These are phyloP conservation scores for Exocentrus adspersus DNA, from an alignment of 2,888 invertebrate species.

Conservation along the genomic window DNA sequence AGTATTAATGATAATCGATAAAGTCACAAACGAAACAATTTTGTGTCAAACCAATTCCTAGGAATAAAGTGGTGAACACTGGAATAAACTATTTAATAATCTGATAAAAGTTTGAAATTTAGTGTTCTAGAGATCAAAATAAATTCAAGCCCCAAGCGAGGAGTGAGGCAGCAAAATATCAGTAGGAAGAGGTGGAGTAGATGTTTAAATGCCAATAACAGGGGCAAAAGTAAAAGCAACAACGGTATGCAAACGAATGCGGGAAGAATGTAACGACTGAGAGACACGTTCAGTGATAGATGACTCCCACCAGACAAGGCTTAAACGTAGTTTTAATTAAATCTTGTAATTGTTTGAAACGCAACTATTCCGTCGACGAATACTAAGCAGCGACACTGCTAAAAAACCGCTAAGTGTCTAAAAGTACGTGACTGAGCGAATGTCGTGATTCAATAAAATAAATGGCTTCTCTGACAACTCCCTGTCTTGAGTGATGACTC, in stretches of 20 bases:
- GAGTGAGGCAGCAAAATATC: constrained; percentile 15
- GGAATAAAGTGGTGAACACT: too few species aligned
- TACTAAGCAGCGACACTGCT: constrained; percentile 51
- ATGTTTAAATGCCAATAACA: constrained; percentile 42
- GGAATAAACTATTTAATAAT: too few species aligned
- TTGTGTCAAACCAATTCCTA: too few species aligned
- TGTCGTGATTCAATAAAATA: constrained; percentile 63
- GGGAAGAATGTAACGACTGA: constrained; percentile 59
- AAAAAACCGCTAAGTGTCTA: constrained; percentile 63
- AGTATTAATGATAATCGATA: too few species aligned
- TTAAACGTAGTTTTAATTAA: constrained; percentile 66
- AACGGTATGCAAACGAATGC: constrained; percentile 59
- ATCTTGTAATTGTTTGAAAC: constrained; percentile 65
- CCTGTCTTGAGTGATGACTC: constrained; percentile 50
- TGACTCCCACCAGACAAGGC: constrained; percentile 63
- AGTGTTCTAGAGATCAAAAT: too few species aligned
- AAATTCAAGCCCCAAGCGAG: constrained; percentile 17
- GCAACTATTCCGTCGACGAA: constrained; percentile 58
- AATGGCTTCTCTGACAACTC: constrained; percentile 58
- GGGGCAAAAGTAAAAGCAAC: constrained; percentile 52
- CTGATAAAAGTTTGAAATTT: too few species aligned
- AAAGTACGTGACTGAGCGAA: constrained; percentile 62
- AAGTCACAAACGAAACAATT: too few species aligned
- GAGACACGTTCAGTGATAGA: constrained; percentile 63
- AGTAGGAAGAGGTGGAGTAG: constrained; percentile 27